Base-by-base conservation (phyloP, 2,113 vertebrate genomes). In the Salvelinus alpinus region DNA sequence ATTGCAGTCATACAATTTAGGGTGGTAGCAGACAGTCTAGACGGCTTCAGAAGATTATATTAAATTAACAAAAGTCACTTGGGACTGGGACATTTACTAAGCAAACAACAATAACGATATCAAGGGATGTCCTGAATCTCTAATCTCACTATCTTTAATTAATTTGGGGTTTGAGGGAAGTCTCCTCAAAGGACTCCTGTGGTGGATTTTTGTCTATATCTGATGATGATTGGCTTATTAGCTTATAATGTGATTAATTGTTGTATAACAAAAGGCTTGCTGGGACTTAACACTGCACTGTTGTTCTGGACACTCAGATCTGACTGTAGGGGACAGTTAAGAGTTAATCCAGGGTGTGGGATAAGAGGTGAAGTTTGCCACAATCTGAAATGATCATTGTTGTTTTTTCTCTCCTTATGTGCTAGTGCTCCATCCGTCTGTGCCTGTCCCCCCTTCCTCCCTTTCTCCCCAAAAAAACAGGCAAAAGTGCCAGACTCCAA, bases 391-490 rank as follows among this genome's bases (percentile, higher is more conserved):
- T 9, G 16, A 44, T 48, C 6, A 59, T 24, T 34, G 29, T 29
- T 18, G 8, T 65, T 65, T 44, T 48, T 47, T 74, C 16, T 73
- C 38, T 60, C 20, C 62, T 64, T 34, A 65, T 85, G 77, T 80
- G 74, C 81, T 84, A 82, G 16, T 83, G 76, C 74, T 64, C 77
- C 70, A 25, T 73, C 66, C 70, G 31, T 44, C 25, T 69, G 38
- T 44, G 38, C 38, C 38, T 11, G 38, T 44, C 38, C 60, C 57
- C 71, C 74, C 48, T 75, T 75, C 18, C 14, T 24, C 24, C 34
- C 44, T 14, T n/a, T 54, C 6, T 47, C 68, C 80, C 62, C 71
- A 86, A 85, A 86, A 87, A 81, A 54, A 74, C 74, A 83, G 83
- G 73, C 70, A 73, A 79, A 77, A 72, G 22, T 20, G 72, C 54